Base-by-base conservation (phyloP, 2,113 vertebrate species). In the Macrotus californicus region DNA sequence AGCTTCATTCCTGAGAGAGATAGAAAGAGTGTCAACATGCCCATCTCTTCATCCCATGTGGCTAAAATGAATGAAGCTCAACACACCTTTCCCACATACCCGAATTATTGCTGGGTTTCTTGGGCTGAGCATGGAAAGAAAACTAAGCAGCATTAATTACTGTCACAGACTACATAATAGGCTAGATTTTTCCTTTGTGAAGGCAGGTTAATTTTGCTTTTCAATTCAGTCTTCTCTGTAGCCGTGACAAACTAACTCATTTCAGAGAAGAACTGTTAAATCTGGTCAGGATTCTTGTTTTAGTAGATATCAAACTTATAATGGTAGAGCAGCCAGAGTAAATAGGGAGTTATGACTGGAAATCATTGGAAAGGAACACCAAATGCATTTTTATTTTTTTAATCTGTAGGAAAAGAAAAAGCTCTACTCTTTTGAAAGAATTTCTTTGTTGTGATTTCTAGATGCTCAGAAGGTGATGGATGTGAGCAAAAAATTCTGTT, bases 211-310 rank as follows among this genome's bases (percentile, higher is more conserved):
- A 88, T 95, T 96, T 95, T 89, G 67, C 54, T 95, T 91, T 95
- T 92, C 85, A 94, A 91, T 95, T 90, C 92, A 79, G 54, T 54
- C 39, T 94, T 52, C 43, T 95, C 72, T 69, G 22, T 50, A 91
- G 90, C 81, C 82, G 93, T 96, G 93, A 85, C 61, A 97, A 93
- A 77, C 67, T 91, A 91, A 95, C 90, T 95, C 77, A 85, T 91
- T 95, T 85, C 88, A 75, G 36, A 89, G 61, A 80, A 91, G 79
- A 69, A 87, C 56, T 94, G 59, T 82, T 96, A 87, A 91, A 93
- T 72, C 50, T 95, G 64, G 95, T 95, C 93, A 92, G n/a, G 36
- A 67, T 79, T 94, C 86, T 48, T 96, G 66, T 93, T 93, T 94
- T 29, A 95, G 61, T 29, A 85, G 36, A 66, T 92, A 70, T 92